Percentiles rank a stretch among this genome's conserved stretches.
These are phyloP conservation scores for Anaspis maculata DNA, from an alignment of 2,888 invertebrate species.

Conservation along the genomic window DNA sequence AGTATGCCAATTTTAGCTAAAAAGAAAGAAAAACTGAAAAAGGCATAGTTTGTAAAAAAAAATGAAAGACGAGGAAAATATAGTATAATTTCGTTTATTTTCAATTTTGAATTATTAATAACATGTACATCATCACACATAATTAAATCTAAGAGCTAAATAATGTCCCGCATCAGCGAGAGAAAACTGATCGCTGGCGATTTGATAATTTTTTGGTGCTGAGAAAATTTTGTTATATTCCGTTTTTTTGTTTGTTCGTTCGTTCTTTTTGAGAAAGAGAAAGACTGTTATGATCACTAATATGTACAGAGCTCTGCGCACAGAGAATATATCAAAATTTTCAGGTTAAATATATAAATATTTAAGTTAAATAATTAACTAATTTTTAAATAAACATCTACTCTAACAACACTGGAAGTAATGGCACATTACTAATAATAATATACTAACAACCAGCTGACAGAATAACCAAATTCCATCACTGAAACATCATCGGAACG, in stretches of 20 bases:
- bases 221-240: conserved; percentile 40
- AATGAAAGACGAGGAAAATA: conserved; percentile 30
- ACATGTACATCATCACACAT: conserved; percentile 47
- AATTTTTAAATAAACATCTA: conserved; percentile 40
- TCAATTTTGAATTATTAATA: conserved; percentile 41
- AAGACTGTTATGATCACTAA: too few relatives aligned
- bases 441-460: conserved; percentile 35
- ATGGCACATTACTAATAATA: conserved; percentile 39
- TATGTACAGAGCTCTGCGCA: conserved; percentile 10
- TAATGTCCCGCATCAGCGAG: conserved; percentile 27
- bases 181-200: conserved; percentile 10
- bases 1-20: conserved; percentile 24
- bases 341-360: conserved; percentile 31
- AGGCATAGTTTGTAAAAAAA: conserved; percentile 13
- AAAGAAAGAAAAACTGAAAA: conserved; percentile 18
- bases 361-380: conserved; percentile 37
- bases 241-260: conserved; percentile 11
- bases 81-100: conserved; percentile 41
- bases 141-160: conserved; percentile 39
- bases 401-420: conserved; percentile 39
- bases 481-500: conserved; percentile 29
- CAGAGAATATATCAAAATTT: conserved; percentile 38
- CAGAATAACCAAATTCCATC: conserved; percentile 42
- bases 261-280: background rate
- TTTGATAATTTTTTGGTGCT: conserved; percentile 32